These are phyloP conservation scores for Bombyx mori DNA, from an alignment of 1,140 invertebrate genomes.

Conservation along the genomic window ASM3026992v2 NC_085112.1:11503001-11503500, in stretches of 20 bases:
- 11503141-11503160: slow-evolving; percentile 51
- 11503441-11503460: slow-evolving; percentile 8
- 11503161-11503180: slow-evolving; percentile 41
- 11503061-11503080: slow-evolving; percentile 36
- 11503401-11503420: slow-evolving; percentile 14
- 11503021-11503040: neutral
- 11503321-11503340: slow-evolving; percentile 47
- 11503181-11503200: slow-evolving; percentile 65
- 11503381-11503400: slow-evolving; percentile 20
- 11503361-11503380: slow-evolving; percentile 1
- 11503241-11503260: slow-evolving; percentile 54
- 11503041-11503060: neutral
- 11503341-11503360: slow-evolving; percentile 23
- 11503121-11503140: slow-evolving; percentile 50
- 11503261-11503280: slow-evolving; percentile 55
- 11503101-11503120: slow-evolving; percentile 41
- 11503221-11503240: slow-evolving; percentile 43
- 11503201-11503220: slow-evolving; percentile 68
- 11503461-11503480: too few relatives aligned
- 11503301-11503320: slow-evolving; percentile 66
- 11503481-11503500: slow-evolving; percentile 15
- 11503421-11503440: slow-evolving; percentile 14
- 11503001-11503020: slow-evolving; percentile 7
- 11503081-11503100: slow-evolving; percentile 6
- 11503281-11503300: slow-evolving; percentile 62